Evolutionary conservation across 2,888 invertebrate genomes (phyloP).

Genomic region (Flabesymbios commensalis): DNA sequence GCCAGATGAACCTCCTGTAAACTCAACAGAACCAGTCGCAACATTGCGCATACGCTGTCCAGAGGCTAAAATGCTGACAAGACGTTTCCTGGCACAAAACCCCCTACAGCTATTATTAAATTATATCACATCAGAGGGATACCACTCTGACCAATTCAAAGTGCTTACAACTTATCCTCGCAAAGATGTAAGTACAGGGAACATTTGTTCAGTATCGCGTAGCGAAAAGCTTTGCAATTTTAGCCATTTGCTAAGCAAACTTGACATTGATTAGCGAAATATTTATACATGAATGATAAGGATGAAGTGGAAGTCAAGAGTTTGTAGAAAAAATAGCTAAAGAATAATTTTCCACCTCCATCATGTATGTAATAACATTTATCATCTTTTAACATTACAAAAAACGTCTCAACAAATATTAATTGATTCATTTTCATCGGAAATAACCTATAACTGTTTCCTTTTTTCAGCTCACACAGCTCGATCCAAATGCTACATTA

Average conservation of each 20-base stretch:
- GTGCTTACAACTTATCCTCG: constrained; percentile 92
- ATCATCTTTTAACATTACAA: no score
- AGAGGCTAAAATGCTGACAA: constrained; percentile 74
- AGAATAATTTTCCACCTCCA: not conserved
- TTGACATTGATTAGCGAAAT: no score
- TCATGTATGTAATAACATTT: no score
- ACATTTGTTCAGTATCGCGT: not conserved
- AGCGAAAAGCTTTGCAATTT: not conserved
- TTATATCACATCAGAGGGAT: constrained; percentile 86
- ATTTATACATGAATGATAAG: not conserved
- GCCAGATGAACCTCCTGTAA: constrained; percentile 61
- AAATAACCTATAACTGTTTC: no score
- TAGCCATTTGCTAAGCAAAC: no score
- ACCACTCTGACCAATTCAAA: constrained; percentile 84
- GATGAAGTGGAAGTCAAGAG: not conserved
- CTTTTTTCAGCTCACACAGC: constrained; percentile 74
- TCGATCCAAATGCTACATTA: constrained; percentile 77
- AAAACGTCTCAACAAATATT: no score
- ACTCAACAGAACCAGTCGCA: constrained; percentile 46
- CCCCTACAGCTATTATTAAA: constrained; percentile 75
- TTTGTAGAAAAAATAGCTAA: not conserved
- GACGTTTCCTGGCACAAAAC: constrained; percentile 73
- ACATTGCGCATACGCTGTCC: constrained; percentile 78
- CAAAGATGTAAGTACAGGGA: constrained; percentile 80
- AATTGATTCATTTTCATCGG: no score